Evolutionary conservation across 2,797 vertebrate genomes (phyloP), one percentile per base, ranked within the genome.

Genomic region (Tokudaia tokunoshimensis): DNA sequence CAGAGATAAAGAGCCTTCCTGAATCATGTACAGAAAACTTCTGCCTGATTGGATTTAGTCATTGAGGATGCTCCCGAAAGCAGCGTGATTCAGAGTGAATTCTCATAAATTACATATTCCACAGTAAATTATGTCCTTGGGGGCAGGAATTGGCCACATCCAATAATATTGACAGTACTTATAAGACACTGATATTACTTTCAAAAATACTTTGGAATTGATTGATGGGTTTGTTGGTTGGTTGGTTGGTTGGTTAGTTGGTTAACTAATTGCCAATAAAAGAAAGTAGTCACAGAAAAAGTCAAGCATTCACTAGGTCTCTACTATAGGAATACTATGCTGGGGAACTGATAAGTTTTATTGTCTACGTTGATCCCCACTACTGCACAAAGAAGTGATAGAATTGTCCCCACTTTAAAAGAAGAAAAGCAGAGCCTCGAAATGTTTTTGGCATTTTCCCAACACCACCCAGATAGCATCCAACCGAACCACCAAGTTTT

Each of bases 211-310:
- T 31, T 92, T n/a, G 41, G 44, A 94, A 63, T 44, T n/a, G 63
- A 83, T 24, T 44, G 67, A 61, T 72, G 55, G 76, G 29, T 67
- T 31, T 65, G 29, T 63, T 55, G 55, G 14, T 57, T 61, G 8
- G 22, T 63, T 63, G 34, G 2, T 70, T 70, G 31, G 90, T 19
- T 63, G 81, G 50, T 67, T 70, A n/a, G n/a, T 50, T 41, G 61
- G 41, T 50, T 67, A 63, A 44, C 13, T 67, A 20, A 34, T 12
- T 82, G n/a, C 26, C 57, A 91, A n/a, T 78, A 72, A 89, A 86
- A 95, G 55, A 89, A 94, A 83, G 93, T 26, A 95, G 52, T 84
- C 95, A 94, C 81, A 75, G 78, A 86, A 75, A 93, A 95, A 90
- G 93, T 37, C 29, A 22, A 55, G 47, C 52, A 44, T 78, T 94